Base-by-base conservation (phyloP, 2,797 vertebrate species). In the Crocodylus rhombifer region DNA sequence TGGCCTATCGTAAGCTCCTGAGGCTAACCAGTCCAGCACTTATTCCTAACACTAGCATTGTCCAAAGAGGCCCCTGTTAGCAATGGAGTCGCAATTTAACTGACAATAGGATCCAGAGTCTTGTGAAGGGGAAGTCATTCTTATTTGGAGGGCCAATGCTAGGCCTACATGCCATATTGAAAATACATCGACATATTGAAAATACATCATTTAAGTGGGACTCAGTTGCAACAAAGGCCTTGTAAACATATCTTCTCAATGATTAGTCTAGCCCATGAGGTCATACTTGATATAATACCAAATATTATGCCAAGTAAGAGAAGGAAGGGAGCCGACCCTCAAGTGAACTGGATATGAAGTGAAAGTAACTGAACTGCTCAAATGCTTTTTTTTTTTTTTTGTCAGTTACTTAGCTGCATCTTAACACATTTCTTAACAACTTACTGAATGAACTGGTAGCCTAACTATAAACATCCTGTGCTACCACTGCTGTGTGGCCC, bases 371-470 rank as follows among this genome's bases (percentile, higher is more conserved):
- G 73, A 78, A 94, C 28, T 13, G 67, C 30, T 25, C 23, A 87
- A 79, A 56, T 90, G 67, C 84, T 82, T 90, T 93, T 88, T 60
- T 82, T 90, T 93, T 88, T 60, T 91, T 94, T 91, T 75, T 91
- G 95, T 93, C 77, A 42, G 42, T 92, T 97, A 91, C 85, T 96
- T 89, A 80, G 84, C 92, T 83, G 69, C 88, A 76, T 26, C 25
- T 5, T 64, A 91, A 83, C 88, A 90, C 1, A 1, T 89, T 90
- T 83, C 88, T 7, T 85, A 93, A 94, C 79, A 81, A 57, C 91
- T 87, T 56, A 88, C 78, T 77, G 89, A 75, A 79, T 1, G 1
- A 92, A 4, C 12, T 36, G 16, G 65, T 95, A 91, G 78, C 58
- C 86, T 86, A 88, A 86, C 91, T 92, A 84, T 61, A 94, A 95